These are phyloP conservation scores for Passer domesticus DNA, from an alignment of 2,113 vertebrate genomes.

Conservation along the genomic window DNA sequence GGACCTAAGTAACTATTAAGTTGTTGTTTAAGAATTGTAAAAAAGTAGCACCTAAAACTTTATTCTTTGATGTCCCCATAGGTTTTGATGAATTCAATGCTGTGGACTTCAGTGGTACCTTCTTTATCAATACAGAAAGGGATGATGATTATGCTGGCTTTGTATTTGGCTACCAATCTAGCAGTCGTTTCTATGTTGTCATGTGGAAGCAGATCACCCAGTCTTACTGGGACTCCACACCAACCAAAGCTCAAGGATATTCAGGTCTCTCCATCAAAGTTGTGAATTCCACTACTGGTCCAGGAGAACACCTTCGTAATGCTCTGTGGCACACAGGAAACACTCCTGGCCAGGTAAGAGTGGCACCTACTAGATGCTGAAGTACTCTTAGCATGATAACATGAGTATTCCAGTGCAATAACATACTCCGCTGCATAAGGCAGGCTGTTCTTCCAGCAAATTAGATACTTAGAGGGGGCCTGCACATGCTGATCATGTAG, in stretches of 20 bases:
- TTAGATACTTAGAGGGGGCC: background rate
- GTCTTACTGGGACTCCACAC: slow-evolving; percentile 92
- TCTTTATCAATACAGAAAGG: slow-evolving; percentile 97
- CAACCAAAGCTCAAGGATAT: slow-evolving; percentile 95
- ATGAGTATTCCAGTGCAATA: background rate
- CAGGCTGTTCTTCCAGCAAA: background rate
- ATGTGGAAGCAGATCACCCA: slow-evolving; percentile 99
- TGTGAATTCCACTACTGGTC: slow-evolving; percentile 97
- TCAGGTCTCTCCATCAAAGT: slow-evolving; percentile 97
- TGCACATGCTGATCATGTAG: background rate
- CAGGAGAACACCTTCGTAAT: slow-evolving; percentile 95
- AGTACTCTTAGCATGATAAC: background rate
- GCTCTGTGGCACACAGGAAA: slow-evolving; percentile 98
- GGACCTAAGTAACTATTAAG: background rate
- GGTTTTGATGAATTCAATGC: slow-evolving; percentile 97
- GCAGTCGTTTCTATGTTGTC: slow-evolving; percentile 96
- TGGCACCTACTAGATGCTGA: background rate
- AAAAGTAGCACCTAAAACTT: background rate
- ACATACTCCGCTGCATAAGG: background rate
- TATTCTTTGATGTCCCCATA: slow-evolving; percentile 39
- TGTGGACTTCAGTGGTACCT: slow-evolving; percentile 97
- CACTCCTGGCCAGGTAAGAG: slow-evolving; percentile 89
- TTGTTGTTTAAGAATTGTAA: background rate
- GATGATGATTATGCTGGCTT: slow-evolving; percentile 98
- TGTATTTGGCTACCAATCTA: slow-evolving; percentile 98